phyloP scores from a whole-genome alignment of 2,113 vertebrate genomes.

The Neofelis nebulosa region DNA sequence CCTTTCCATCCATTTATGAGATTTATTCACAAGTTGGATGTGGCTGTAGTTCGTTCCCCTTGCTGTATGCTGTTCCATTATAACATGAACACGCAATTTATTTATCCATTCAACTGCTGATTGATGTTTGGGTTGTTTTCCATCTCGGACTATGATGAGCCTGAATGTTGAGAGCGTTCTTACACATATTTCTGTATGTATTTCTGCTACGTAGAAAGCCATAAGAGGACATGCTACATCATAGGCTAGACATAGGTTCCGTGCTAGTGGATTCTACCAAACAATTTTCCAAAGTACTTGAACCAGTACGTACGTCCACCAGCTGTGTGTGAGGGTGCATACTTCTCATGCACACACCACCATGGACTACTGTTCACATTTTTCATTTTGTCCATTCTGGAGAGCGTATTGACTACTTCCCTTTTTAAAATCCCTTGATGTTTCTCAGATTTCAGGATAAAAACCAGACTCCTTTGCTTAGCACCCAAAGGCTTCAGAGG shows the following conservation, averaged over 20 bases:
- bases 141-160: not conserved
- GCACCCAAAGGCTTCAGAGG: not conserved
- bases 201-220: not conserved
- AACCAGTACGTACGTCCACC: not conserved
- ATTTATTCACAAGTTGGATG: not conserved
- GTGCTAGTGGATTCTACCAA: not conserved
- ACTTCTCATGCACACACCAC: not conserved
- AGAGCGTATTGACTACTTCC: not conserved
- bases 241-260: not conserved
- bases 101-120: not conserved
- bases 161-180: not conserved
- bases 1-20: not conserved
- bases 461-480: not conserved
- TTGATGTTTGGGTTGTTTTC: not conserved
- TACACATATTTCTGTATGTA: not conserved
- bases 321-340: not conserved
- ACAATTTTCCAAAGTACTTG: not conserved
- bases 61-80: not conserved
- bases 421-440: not conserved
- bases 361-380: not conserved
- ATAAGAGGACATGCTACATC: not conserved
- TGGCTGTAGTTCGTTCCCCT: not conserved
- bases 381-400: not conserved
- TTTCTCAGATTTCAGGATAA: not conserved
- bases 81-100: not conserved